Conservation (phyloP, 92 coral and sea anemone species). For the Chrysogorgia sp. region DNA sequence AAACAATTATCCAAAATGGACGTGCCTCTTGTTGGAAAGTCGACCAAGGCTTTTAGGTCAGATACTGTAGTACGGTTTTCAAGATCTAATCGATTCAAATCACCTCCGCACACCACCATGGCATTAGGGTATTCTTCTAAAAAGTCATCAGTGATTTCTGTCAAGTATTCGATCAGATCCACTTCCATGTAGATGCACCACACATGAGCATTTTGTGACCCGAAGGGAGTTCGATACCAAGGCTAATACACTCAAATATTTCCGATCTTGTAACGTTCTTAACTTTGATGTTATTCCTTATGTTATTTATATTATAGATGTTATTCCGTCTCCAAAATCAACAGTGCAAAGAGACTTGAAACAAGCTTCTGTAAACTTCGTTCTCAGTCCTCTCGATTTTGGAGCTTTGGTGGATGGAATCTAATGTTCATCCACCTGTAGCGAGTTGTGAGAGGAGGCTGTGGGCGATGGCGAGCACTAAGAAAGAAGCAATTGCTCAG, state of each 20-base stretch:
- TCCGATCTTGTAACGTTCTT: conserved; percentile 8
- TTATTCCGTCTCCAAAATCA: no score
- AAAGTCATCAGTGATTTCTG: conserved; percentile 36
- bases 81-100: conserved; percentile 47
- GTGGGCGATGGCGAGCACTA: no score
- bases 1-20: conserved; percentile 49
- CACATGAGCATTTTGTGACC: conserved; percentile 30
- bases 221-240: conserved; percentile 1
- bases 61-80: conserved; percentile 13
- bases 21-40: conserved; percentile 60
- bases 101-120: conserved; percentile 49
- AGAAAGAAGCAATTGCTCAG: no score
- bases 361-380: no score
- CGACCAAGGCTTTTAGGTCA: conserved; percentile 33
- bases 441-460: no score
- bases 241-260: background rate
- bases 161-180: conserved; percentile 25
- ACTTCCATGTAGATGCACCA: conserved; percentile 6
- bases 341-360: no score
- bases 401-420: no score
- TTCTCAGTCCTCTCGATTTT: no score
- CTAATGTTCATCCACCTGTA: no score
- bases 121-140: conserved; percentile 50
- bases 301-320: no score
- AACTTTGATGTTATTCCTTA: conserved; percentile 12